Conservation (phyloP, 2,113 vertebrate species). For the Syngnathus scovelli region DNA sequence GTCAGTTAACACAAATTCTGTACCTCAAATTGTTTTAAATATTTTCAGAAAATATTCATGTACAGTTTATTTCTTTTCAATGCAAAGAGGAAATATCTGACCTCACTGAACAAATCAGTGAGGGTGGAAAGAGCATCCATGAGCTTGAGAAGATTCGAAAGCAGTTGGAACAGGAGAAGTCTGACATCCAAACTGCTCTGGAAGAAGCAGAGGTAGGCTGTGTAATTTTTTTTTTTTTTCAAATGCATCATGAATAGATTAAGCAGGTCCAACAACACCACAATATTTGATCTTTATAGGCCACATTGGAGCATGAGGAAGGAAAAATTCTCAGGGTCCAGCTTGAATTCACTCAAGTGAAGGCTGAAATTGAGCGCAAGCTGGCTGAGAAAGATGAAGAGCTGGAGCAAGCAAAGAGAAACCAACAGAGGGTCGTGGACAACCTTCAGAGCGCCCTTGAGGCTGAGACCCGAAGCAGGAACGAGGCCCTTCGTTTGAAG, state of each 20-base stretch:
- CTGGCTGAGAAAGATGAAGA: constrained; percentile 86
- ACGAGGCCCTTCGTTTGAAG: constrained; percentile 75
- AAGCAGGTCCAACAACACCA: neutral
- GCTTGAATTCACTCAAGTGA: constrained; percentile 83
- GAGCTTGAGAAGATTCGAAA: constrained; percentile 85
- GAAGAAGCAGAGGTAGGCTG: constrained; percentile 80
- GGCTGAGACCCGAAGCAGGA: constrained; percentile 81
- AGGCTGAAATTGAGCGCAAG: constrained; percentile 82
- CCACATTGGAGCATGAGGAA: constrained; percentile 85
- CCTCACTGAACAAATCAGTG: constrained; percentile 81
- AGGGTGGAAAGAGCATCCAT: constrained; percentile 76
- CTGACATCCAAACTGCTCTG: constrained; percentile 78
- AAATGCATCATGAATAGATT: neutral
- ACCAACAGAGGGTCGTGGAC: constrained; percentile 78
- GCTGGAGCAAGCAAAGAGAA: constrained; percentile 85
- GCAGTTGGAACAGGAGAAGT: constrained; percentile 80
- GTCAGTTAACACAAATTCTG: too few relatives aligned
- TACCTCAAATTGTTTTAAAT: too few relatives aligned
- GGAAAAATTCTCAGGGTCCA: constrained; percentile 85
- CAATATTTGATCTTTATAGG: constrained; percentile 50
- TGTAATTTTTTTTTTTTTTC: too few relatives aligned
- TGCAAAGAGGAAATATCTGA: constrained; percentile 67
- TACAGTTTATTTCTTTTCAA: too few relatives aligned
- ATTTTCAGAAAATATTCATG: too few relatives aligned
- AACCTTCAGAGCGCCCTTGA: constrained; percentile 84